Evolutionary conservation across 2,888 invertebrate genomes (phyloP).

Genomic region (Oscheius sp.): DNA sequence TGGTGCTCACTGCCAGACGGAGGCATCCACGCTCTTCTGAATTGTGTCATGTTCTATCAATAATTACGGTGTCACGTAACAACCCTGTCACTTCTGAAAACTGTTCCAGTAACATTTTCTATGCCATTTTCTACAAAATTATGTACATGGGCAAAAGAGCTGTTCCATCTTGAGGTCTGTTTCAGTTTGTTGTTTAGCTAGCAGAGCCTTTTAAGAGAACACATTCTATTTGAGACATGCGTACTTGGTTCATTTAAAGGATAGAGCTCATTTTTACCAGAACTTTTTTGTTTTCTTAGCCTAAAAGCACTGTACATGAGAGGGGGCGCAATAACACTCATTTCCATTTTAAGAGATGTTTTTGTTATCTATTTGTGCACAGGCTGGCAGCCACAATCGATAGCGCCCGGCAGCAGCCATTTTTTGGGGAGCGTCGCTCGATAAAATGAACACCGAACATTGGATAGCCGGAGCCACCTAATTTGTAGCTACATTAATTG

Average conservation of each 20-base stretch:
- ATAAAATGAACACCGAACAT: conserved; percentile 33
- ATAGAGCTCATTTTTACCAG: too few relatives aligned
- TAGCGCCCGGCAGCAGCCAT: conserved; percentile 32
- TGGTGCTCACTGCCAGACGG: conserved; percentile 9
- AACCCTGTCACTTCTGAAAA: conserved; percentile 30
- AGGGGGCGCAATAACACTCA: too few relatives aligned
- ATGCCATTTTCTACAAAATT: background rate
- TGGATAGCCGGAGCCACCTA: background rate
- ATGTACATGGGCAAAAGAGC: background rate
- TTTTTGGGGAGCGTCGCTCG: conserved; percentile 30
- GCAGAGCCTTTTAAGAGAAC: too few relatives aligned
- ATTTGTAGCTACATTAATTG: too few relatives aligned
- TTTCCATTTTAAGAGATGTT: conserved; percentile 2
- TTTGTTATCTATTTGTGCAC: conserved; percentile 36
- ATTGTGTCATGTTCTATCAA: conserved; percentile 28
- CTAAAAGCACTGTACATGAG: too few relatives aligned
- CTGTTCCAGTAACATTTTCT: conserved; percentile 10
- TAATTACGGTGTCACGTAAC: conserved; percentile 19
- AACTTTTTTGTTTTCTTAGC: too few relatives aligned
- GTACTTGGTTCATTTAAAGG: too few relatives aligned
- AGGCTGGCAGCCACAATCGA: conserved; percentile 32
- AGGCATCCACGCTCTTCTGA: conserved; percentile 20
- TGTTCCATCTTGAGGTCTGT: too few relatives aligned
- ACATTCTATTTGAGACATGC: too few relatives aligned
- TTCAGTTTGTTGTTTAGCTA: too few relatives aligned